phyloP scores from a whole-genome alignment of 2,797 vertebrate genomes.

The Anisognathus igniventris region DNA sequence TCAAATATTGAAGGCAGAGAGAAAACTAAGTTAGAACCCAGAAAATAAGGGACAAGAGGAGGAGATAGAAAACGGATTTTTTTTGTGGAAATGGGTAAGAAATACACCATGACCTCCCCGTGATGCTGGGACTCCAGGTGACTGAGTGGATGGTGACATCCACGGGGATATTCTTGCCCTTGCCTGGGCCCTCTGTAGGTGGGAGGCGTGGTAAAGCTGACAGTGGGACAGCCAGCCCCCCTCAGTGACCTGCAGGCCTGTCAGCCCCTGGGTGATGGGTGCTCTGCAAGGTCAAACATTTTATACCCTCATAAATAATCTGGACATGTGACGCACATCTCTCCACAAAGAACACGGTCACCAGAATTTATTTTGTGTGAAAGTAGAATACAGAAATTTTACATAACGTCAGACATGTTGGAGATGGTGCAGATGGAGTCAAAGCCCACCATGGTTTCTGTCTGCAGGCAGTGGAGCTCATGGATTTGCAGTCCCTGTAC shows the following conservation, averaged over 20 bases:
- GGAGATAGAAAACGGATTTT: neutral
- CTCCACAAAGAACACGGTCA: neutral
- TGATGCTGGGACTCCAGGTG: neutral
- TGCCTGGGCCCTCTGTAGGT: neutral
- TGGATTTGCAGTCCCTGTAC: neutral
- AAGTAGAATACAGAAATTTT: neutral
- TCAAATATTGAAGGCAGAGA: neutral
- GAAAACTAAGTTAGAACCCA: neutral
- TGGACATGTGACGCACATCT: neutral
- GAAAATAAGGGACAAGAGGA: neutral
- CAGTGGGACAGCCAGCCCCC: neutral
- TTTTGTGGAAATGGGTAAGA: neutral
- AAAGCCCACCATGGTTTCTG: neutral
- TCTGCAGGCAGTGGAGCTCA: neutral
- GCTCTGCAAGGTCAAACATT: neutral
- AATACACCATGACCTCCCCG: accelerated
- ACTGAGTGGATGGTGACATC: neutral
- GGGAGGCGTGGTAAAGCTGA: neutral
- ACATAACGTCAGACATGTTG: accelerated
- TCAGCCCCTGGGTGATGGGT: neutral
- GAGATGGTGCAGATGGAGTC: neutral
- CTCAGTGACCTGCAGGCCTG: neutral
- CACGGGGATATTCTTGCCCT: neutral
- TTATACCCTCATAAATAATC: neutral
- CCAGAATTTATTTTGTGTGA: neutral